Evolutionary conservation across 2,113 vertebrate species (phyloP).

Genomic region (Psilopsiagon aurifrons): DNA sequence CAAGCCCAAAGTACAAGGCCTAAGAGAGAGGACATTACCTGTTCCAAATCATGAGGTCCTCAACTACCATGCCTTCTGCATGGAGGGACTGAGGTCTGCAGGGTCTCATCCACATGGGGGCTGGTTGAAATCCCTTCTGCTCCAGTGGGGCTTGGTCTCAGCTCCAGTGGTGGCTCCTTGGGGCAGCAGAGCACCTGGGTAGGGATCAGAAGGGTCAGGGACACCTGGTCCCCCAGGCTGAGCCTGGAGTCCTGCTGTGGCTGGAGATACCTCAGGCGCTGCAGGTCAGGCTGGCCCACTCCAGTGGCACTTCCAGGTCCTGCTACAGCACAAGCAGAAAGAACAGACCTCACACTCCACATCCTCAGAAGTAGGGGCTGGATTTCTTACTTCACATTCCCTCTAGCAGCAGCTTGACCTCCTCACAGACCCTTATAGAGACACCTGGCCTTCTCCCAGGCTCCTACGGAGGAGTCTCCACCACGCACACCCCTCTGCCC

Average conservation of each 20-base stretch:
- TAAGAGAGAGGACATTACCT: accelerated
- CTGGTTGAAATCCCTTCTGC: not conserved
- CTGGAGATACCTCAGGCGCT: no score
- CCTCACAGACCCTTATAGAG: accelerated
- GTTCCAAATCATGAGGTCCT: no score
- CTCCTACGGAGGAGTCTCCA: accelerated
- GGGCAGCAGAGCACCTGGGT: accelerated
- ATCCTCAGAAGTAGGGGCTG: no score
- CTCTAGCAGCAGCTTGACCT: no score
- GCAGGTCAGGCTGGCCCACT: not conserved
- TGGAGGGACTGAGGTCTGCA: not conserved
- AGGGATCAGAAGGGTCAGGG: no score
- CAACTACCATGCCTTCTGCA: not conserved
- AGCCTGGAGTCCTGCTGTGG: not conserved
- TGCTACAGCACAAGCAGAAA: accelerated
- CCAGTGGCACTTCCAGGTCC: not conserved
- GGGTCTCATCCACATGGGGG: accelerated
- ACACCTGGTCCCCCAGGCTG: accelerated
- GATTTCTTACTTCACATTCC: not conserved
- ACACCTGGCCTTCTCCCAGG: not conserved
- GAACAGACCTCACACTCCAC: no score
- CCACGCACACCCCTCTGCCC: no score
- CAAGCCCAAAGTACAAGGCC: not conserved
- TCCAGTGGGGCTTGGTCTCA: accelerated
- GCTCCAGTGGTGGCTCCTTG: accelerated